Base-by-base conservation (phyloP, 1,140 invertebrate genomes). In the Phocides pigmalion region DNA sequence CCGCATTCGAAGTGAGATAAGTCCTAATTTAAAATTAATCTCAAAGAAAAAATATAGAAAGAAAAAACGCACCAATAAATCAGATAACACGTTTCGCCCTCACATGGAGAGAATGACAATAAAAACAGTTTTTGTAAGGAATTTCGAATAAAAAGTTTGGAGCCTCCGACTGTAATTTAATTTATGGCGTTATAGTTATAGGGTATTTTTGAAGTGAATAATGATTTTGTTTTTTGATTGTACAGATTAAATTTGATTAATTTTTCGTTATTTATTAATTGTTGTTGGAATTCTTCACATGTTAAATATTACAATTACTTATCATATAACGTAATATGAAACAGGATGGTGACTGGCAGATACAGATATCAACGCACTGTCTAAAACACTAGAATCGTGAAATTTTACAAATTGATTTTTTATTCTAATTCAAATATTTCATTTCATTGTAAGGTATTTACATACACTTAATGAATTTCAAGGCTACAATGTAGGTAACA, bases 21-120 rank as follows among this genome's bases (percentile, higher is more conserved):
- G 66, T 62, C 49, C 76, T 79, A 79, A 83, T 83, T 85, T 76
- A 73, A 82, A 82, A 85, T 82, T 82, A 81, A 76, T 75, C 76
- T 79, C 72, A 68, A 72, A 79, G 74, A 82, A 74, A 71, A 61
- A 61, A 49, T 20, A 44, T 46, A 56, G 0, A 44, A 28, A 61
- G 3, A 59, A 59, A 37, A 59, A 47, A 59, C 32, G 37, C 22
- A 22, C 62, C 47, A 66, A 85, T 85, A 85, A 83, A 85, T 85
- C 83, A 83, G 74, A 74, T 75, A 74, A 70, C 42, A 54, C 37
- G 44, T 16, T 44, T 37, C 66, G 71, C 66, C 74, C 78, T 62
- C 74, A 74, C 81, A 74, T 68, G 70, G 56, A 47, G 64, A n/a
- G 44, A 61, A 49, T 39, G 58, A 61, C 58, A 61, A 61, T 61